Evolutionary conservation across 2,888 invertebrate genomes (phyloP), one percentile per base, ranked within the genome.

Genomic region (Strigamia transsilvanica): DNA sequence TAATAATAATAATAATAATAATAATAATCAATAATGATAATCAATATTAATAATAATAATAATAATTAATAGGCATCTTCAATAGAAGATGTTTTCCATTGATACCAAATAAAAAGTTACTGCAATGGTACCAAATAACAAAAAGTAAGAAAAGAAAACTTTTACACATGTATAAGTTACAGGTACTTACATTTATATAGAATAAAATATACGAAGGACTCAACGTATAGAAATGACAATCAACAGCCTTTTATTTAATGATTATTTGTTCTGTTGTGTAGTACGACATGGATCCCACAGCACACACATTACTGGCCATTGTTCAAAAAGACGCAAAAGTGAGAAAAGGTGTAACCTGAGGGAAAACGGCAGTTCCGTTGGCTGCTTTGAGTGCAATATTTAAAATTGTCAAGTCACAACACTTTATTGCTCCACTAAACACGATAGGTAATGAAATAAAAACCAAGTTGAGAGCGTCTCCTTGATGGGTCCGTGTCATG

Each of bases 161-260:
- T 80, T 80, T 42, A 42, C 46, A 80, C 80, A 80, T 41, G 80
- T 46, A 80, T 42, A 46, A 80, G 46, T 80, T 80, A 80, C 80
- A 80, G 80, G 80, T 80, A 80, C 80, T 80, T 80, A 80, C 80
- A 80, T 80, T 80, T 73, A 73, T 66, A 66, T 80, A 80, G 80
- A 80, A 80, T 80, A 80, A 80, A 80, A 80, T 42, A 42, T 80
- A 80, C 80, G 46, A 9, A 51, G 51, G 51, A 80, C 56, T 51
- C 80, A 80, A 80, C 80, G 73, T 73, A 73, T 73, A 73, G 73
- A 73, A 73, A 73, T 27, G 73, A 73, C 73, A 38, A 38, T 38
- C 38, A 79, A 73, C 73, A 73, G 73, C 73, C 73, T 32, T 66
- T 73, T 73, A 15, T 13, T 73, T 27, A 27, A 18, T n/a, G 21